phyloP scores from a whole-genome alignment of 2,888 invertebrate genomes.

The Busseola fusca region DNA sequence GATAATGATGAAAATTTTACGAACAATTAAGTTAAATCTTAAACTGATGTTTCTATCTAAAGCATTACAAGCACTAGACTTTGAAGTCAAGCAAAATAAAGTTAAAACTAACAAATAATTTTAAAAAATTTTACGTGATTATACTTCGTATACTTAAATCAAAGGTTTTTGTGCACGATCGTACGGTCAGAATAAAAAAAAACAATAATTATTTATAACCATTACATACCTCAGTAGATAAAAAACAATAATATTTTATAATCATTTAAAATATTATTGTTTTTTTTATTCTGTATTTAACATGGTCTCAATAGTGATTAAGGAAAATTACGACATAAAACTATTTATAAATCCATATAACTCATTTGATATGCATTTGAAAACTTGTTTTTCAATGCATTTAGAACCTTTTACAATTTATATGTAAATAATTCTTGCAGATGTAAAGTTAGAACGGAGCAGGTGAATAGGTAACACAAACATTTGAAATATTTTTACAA shows the following conservation, averaged over 20 bases:
- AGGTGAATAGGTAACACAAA: background rate
- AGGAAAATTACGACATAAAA: constrained; percentile 32
- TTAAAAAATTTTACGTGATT: constrained; percentile 1
- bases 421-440: constrained; percentile 25
- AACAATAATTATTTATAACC: background rate
- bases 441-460: background rate
- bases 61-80: no score
- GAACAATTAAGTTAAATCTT: background rate
- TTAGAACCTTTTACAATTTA: constrained; percentile 31
- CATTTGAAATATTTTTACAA: background rate
- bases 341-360: constrained; percentile 11
- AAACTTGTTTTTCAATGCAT: constrained; percentile 21
- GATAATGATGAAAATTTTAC: background rate
- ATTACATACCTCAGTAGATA: background rate
- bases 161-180: background rate
- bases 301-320: constrained; percentile 11
- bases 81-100: background rate
- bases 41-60: background rate
- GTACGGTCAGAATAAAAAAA: constrained; percentile 19
- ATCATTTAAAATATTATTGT: constrained; percentile 14
- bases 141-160: background rate
- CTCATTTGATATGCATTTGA: constrained; percentile 12
- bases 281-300: no score
- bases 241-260: background rate
- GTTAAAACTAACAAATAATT: background rate